phyloP scores from a whole-genome alignment of 2,888 invertebrate genomes.

The Schizaphis graminum region DNA sequence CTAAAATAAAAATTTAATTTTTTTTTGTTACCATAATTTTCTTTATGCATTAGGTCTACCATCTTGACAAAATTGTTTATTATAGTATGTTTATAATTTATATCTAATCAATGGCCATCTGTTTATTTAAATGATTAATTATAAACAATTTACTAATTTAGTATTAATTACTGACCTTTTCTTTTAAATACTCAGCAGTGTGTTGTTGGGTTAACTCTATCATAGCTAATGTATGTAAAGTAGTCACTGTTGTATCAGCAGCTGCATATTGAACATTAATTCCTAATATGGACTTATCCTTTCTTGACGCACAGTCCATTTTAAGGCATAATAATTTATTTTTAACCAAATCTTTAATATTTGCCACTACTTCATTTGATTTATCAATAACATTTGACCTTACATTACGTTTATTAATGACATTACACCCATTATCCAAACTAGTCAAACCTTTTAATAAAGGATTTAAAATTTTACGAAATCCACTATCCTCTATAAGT shows the following conservation, averaged over 20 bases:
- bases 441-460: not conserved
- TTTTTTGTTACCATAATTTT: not conserved
- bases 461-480: not conserved
- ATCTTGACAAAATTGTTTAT: not conserved
- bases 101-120: not conserved
- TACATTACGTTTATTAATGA: not conserved
- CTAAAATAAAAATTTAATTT: not conserved
- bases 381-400: not conserved
- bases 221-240: not conserved
- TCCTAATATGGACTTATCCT: not conserved
- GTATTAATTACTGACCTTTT: slow-evolving; percentile 12
- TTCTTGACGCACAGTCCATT: not conserved
- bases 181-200: not conserved
- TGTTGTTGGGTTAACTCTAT: not conserved
- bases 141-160: not conserved
- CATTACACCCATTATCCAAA: not conserved
- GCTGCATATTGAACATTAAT: not conserved
- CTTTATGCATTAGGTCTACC: not conserved
- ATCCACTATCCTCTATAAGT: not conserved
- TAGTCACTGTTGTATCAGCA: not conserved
- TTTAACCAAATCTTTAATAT: not conserved
- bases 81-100: not conserved
- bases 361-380: not conserved
- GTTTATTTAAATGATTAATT: not conserved
- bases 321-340: not conserved